Evolutionary conservation across 2,797 vertebrate species (phyloP).

Genomic region (Dendrocincla fuliginosa): DNA sequence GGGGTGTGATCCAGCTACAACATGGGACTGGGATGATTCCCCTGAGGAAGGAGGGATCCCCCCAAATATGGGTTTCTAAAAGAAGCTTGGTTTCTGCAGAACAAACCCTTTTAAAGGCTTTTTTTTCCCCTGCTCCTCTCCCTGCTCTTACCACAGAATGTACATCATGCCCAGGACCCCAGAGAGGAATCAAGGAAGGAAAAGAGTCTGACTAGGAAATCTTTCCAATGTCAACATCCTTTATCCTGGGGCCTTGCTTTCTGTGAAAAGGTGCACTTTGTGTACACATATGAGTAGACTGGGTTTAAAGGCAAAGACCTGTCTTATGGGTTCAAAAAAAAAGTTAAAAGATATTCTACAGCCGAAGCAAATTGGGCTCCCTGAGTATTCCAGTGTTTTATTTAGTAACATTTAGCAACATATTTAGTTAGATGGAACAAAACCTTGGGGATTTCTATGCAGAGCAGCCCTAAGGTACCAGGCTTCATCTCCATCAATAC

Average conservation of each 20-base stretch:
- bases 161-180: not conserved
- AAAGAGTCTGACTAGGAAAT: conserved; percentile 49
- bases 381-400: not conserved
- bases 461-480: not conserved
- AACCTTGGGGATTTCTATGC: not conserved
- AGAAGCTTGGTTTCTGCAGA: not conserved
- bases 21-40: not conserved
- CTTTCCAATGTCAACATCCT: conserved; percentile 67
- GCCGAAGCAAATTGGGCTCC: not conserved
- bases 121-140: not conserved
- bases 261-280: not conserved
- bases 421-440: not conserved
- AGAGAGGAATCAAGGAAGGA: conserved; percentile 37
- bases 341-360: not conserved
- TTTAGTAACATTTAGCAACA: not conserved
- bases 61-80: not conserved
- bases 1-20: not conserved
- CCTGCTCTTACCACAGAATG: not conserved
- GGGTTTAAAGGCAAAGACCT: conserved; percentile 37
- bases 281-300: not conserved
- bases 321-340: not conserved
- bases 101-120: not conserved
- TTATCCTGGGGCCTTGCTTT: conserved; percentile 31
- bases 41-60: not conserved
- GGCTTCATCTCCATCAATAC: not conserved